Conservation (phyloP, 2,797 vertebrate genomes). For the Galaxias olidus region DNA sequence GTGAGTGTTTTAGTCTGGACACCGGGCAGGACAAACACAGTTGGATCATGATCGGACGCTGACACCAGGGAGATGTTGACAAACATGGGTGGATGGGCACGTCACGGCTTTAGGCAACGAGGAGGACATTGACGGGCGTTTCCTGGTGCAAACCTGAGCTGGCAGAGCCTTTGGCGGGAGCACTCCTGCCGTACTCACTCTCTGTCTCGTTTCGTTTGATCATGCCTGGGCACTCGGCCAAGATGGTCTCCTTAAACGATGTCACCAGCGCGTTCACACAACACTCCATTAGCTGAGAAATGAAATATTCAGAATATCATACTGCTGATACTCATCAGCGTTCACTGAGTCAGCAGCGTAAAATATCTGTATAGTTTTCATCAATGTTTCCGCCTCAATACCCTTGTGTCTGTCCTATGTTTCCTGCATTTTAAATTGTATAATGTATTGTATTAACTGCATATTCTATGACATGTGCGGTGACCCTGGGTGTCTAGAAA, state of each 20-base stretch:
- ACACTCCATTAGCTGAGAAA: constrained; percentile 93
- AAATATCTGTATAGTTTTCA: background rate
- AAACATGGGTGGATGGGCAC: background rate
- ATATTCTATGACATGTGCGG: no score
- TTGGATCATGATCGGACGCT: background rate
- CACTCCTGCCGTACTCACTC: constrained; percentile 85
- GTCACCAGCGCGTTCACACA: constrained; percentile 98
- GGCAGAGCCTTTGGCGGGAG: constrained; percentile 63
- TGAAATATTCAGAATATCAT: background rate
- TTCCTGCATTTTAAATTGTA: no score
- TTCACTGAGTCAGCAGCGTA: no score
- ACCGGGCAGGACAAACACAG: background rate
- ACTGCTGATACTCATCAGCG: no score
- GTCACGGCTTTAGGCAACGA: background rate
- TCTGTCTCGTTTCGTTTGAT: constrained; percentile 99
- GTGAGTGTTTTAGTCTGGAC: constrained; percentile 1
- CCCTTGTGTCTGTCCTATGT: no score
- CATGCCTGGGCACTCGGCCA: constrained; percentile 98
- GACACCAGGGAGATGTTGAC: background rate
- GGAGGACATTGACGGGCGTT: constrained; percentile 15
- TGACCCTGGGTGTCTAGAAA: no score
- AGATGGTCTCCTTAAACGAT: constrained; percentile 97
- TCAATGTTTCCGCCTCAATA: no score
- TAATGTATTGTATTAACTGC: no score
- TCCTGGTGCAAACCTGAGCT: constrained; percentile 70